Percentiles rank a stretch among this genome's conserved stretches.
phyloP scores from a whole-genome alignment of 2,888 invertebrate species.

The Watsonalla binaria region DNA sequence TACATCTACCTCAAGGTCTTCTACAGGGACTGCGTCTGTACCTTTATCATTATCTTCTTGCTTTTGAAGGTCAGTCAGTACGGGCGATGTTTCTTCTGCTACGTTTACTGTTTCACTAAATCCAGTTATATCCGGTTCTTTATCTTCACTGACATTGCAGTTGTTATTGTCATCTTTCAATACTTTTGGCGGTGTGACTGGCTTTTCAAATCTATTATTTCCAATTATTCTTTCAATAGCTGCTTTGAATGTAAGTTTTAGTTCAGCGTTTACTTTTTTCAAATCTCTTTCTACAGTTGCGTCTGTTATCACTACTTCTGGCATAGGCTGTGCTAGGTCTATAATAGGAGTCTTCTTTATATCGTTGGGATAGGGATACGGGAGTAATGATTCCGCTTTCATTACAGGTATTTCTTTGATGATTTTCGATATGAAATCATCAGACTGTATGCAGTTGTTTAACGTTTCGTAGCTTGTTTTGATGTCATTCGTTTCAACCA shows the following conservation, averaged over 20 bases:
- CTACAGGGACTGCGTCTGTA: background rate
- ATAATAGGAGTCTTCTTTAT: conserved; percentile 24
- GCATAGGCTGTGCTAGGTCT: conserved; percentile 23
- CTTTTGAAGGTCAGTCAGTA: background rate
- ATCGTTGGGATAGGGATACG: conserved; percentile 51
- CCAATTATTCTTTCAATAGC: conserved; percentile 59
- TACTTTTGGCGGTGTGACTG: conserved; percentile 17
- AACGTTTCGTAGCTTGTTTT: conserved; percentile 10
- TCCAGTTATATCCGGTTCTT: background rate
- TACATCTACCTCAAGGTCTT: background rate
- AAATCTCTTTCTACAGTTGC: conserved; percentile 50
- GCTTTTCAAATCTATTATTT: conserved; percentile 29
- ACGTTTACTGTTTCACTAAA: background rate
- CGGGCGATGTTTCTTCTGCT: background rate
- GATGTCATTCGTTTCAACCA: background rate
- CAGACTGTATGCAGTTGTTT: conserved; percentile 5
- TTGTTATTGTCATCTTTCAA: conserved; percentile 10
- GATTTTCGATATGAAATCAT: conserved; percentile 11
- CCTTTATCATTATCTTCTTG: background rate
- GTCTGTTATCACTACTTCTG: conserved; percentile 15
- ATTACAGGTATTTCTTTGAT: conserved; percentile 36
- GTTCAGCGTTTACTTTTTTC: conserved; percentile 56
- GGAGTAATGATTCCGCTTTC: conserved; percentile 53
- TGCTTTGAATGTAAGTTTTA: conserved; percentile 58
- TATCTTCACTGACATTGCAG: background rate